Evolutionary conservation across 2,888 invertebrate genomes (phyloP), one percentile per base, ranked within the genome.

Genomic region (Diaprepes abbreviatus): DNA sequence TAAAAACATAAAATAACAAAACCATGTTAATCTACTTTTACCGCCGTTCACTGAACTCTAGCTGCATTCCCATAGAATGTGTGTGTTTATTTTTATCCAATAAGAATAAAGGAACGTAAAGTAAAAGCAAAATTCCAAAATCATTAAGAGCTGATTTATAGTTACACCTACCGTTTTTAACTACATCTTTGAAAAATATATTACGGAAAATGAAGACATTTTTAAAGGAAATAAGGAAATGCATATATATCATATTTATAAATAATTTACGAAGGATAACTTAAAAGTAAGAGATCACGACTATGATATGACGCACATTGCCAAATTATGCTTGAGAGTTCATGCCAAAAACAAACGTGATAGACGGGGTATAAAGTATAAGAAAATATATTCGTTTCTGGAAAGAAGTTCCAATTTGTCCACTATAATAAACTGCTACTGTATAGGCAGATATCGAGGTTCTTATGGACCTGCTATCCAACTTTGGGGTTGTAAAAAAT

Each of bases 41-140:
- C 43, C 48, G 48, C 40, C 48, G 65, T 65, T 65, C 65, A 57
- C 54, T 65, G 65, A 65, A 65, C 65, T 65, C 65, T 57, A 45
- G 65, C 57, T 54, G 65, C 57, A 65, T 65, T 65, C 65, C 48
- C 45, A 24, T 36, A 57, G 55, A 54, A 43, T 64, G 64, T 57
- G 55, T 65, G 48, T 36, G 55, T 55, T 65, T 65, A 65, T 57
- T 65, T 65, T 57, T 65, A 65, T 43, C 57, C 65, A 45, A 40
- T 40, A 45, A 55, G 55, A 65, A 65, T 57, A 65, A 38, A 63
- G 52, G 52, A 63, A 50, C 19, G 24, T 19, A 14, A 40, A 54
- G 54, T 40, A 54, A 63, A 63, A 54, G 63, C 54, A 63, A 54
- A 24, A 63, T 63, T 63, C 31, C 24, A 50, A 36, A 50, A 62